phyloP scores from a whole-genome alignment of 2,113 vertebrate species.

The Hypomesus transpacificus region DNA sequence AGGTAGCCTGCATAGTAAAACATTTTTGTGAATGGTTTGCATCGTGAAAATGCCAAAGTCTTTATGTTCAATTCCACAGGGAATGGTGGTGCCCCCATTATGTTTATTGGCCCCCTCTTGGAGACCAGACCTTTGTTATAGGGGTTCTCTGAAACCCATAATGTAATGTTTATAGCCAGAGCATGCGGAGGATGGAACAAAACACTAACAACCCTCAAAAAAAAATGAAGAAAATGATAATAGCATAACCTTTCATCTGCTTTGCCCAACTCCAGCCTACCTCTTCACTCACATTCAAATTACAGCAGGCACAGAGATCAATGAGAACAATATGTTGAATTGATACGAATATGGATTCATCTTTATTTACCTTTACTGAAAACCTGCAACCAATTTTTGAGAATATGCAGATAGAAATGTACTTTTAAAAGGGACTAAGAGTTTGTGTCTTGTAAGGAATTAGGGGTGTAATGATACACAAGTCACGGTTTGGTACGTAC shows the following conservation, averaged over 20 bases:
- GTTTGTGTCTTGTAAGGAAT: too few relatives aligned
- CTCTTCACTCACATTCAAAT: background rate
- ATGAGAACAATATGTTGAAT: background rate
- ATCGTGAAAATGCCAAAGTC: background rate
- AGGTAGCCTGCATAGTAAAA: too few relatives aligned
- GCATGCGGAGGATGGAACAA: constrained; percentile 44
- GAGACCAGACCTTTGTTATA: constrained; percentile 51
- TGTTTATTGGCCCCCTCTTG: constrained; percentile 51
- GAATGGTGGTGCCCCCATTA: constrained; percentile 17
- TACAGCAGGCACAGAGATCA: background rate
- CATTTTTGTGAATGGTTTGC: background rate
- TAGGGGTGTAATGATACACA: too few relatives aligned
- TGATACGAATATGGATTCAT: background rate
- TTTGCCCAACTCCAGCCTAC: background rate
- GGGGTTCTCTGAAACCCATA: constrained; percentile 39
- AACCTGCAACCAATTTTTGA: too few relatives aligned
- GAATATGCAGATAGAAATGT: too few relatives aligned
- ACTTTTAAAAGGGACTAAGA: too few relatives aligned
- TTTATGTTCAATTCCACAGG: background rate
- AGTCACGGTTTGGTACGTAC: too few relatives aligned
- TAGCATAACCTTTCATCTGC: constrained; percentile 3
- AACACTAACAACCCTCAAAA: constrained; percentile 56
- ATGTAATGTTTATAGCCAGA: constrained; percentile 63
- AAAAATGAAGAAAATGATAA: constrained; percentile 8
- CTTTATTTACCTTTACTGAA: too few relatives aligned